Evolutionary conservation across 2,888 invertebrate genomes (phyloP).

Genomic region (Villa cingulata): DNA sequence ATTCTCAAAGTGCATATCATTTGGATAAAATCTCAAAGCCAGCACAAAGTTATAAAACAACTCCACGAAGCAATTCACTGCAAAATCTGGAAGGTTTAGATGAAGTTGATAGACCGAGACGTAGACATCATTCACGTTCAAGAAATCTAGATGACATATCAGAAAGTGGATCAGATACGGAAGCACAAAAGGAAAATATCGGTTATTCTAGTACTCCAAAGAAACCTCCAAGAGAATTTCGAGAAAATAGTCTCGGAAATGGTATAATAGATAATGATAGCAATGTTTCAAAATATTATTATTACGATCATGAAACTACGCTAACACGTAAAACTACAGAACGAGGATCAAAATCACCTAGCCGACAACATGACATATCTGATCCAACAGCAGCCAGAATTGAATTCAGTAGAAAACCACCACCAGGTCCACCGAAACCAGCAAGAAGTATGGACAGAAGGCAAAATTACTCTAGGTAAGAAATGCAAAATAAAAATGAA

Average conservation of each 20-base stretch:
- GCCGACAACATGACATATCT: slow-evolving; percentile 14
- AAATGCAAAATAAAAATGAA: background rate
- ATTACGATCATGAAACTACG: slow-evolving; percentile 5
- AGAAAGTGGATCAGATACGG: slow-evolving; percentile 35
- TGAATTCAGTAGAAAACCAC: slow-evolving; percentile 15
- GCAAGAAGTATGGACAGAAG: slow-evolving; percentile 29
- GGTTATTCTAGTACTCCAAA: slow-evolving; percentile 7
- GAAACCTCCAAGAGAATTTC: slow-evolving; percentile 4
- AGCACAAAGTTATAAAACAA: slow-evolving; percentile 18
- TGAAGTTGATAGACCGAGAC: slow-evolving; percentile 26
- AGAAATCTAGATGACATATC: slow-evolving; percentile 38
- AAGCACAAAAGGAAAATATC: slow-evolving; percentile 23
- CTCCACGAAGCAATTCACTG: slow-evolving; percentile 29
- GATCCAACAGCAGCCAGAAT: slow-evolving; percentile 5
- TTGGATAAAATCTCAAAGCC: slow-evolving; percentile 25
- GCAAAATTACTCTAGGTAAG: slow-evolving; percentile 20
- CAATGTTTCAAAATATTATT: slow-evolving; percentile 1
- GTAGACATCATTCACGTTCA: slow-evolving; percentile 34
- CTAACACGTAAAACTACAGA: slow-evolving; percentile 8
- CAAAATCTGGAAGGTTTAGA: slow-evolving; percentile 30
- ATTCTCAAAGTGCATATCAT: slow-evolving; percentile 34
- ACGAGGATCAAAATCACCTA: slow-evolving; percentile 12
- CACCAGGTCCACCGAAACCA: slow-evolving; percentile 34
- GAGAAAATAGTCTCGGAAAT: background rate
- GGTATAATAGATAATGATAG: background rate